phyloP scores from a whole-genome alignment of 2,888 invertebrate species.

The Steinernema scapterisci region DNA sequence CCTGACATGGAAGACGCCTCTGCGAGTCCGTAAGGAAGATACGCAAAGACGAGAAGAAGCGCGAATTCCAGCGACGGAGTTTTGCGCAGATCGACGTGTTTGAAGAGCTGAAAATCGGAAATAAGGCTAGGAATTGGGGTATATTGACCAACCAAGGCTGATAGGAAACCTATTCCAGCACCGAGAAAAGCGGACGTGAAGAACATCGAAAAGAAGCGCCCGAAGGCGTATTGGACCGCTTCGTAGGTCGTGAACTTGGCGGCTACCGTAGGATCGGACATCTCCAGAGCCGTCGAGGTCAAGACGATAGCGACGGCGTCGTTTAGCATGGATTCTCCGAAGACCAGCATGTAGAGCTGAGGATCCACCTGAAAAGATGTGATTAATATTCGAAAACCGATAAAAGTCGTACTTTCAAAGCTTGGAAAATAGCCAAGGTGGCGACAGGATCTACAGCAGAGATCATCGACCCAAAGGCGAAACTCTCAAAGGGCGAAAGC shows the following conservation, averaged over 20 bases:
- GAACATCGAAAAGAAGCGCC: constrained; percentile 91
- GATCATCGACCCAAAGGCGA: constrained; percentile 96
- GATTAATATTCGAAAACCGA: no score
- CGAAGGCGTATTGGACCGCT: constrained; percentile 73
- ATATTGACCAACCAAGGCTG: constrained; percentile 75
- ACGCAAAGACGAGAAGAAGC: constrained; percentile 96
- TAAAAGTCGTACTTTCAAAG: constrained; percentile 59
- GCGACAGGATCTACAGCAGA: constrained; percentile 99
- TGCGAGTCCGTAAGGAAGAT: constrained; percentile 95
- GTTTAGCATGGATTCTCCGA: constrained; percentile 92
- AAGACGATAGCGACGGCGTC: constrained; percentile 88
- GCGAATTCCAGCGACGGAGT: constrained; percentile 98
- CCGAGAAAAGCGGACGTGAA: constrained; percentile 97
- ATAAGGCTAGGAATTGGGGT: background rate
- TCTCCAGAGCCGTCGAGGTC: constrained; percentile 75
- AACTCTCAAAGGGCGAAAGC: constrained; percentile 91
- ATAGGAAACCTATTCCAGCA: constrained; percentile 88
- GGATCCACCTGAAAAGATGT: constrained; percentile 84
- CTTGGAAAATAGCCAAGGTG: constrained; percentile 94
- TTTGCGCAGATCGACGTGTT: constrained; percentile 92
- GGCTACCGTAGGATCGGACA: constrained; percentile 40
- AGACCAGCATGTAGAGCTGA: constrained; percentile 97
- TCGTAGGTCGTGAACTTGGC: constrained; percentile 38
- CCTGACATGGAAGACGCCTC: constrained; percentile 93
- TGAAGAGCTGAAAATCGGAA: constrained; percentile 75